phyloP scores from a whole-genome alignment of 2,797 vertebrate species.

The Novumbra hubbsi region DNA sequence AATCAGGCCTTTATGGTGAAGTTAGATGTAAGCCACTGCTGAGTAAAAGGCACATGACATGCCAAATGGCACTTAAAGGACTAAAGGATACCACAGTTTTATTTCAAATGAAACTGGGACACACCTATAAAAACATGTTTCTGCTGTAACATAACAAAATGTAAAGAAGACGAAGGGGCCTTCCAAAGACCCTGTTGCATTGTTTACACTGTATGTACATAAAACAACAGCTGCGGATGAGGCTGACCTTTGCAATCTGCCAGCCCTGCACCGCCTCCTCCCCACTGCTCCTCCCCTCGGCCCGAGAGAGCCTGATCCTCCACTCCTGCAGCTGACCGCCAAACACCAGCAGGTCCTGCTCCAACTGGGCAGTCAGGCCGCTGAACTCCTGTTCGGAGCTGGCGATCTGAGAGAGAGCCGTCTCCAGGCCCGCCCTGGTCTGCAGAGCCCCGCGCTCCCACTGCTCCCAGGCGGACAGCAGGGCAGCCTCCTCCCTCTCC shows the following conservation, averaged over 20 bases:
- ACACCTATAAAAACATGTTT: too few species aligned
- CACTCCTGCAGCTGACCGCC: slow-evolving; percentile 74
- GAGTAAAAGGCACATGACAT: too few species aligned
- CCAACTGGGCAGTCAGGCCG: slow-evolving; percentile 76
- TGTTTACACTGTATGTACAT: background rate
- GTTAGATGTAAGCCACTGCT: too few species aligned
- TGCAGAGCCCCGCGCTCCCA: slow-evolving; percentile 86
- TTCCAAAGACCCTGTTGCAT: too few species aligned
- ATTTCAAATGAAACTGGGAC: too few species aligned
- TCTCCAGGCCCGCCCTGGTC: slow-evolving; percentile 77
- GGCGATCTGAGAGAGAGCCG: slow-evolving; percentile 81
- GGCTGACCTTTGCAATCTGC: slow-evolving; percentile 84
- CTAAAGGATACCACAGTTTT: too few species aligned
- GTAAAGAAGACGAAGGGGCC: too few species aligned
- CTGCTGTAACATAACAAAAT: too few species aligned
- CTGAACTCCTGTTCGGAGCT: slow-evolving; percentile 89
- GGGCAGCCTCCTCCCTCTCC: slow-evolving; percentile 84
- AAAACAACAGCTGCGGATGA: background rate
- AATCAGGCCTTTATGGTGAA: too few species aligned
- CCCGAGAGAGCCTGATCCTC: slow-evolving; percentile 67
- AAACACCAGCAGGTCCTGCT: slow-evolving; percentile 79
- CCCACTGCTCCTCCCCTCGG: slow-evolving; percentile 77
- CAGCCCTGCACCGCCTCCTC: slow-evolving; percentile 84
- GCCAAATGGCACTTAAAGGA: too few species aligned
- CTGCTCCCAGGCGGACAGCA: slow-evolving; percentile 85